Evolutionary conservation across 2,888 invertebrate genomes (phyloP).

Genomic region (Theretra japonica): DNA sequence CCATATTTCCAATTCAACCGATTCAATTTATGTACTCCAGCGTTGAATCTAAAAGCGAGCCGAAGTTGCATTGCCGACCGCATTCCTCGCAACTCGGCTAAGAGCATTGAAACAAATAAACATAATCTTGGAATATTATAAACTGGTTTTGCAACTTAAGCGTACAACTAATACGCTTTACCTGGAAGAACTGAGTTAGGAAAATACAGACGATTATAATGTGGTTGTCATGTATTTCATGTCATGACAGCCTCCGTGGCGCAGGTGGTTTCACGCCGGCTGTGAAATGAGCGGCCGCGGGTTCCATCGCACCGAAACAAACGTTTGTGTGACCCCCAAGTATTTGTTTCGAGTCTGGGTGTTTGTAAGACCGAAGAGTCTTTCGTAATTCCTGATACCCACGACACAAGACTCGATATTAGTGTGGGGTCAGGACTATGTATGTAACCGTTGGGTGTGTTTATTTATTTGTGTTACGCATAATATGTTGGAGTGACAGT

Average conservation of each 20-base stretch:
- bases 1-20: not conserved
- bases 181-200: conserved; percentile 17
- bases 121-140: conserved; percentile 23
- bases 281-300: no score
- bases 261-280: no score
- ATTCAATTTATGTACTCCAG: not conserved
- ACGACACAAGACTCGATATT: no score
- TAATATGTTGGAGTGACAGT: not conserved
- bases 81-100: conserved; percentile 25
- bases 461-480: not conserved
- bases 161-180: conserved; percentile 10
- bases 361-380: no score
- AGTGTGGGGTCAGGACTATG: no score
- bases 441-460: no score
- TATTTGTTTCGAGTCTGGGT: no score
- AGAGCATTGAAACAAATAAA: conserved; percentile 26
- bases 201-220: conserved; percentile 7
- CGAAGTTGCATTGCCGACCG: conserved; percentile 22
- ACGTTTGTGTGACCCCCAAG: no score
- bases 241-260: no score
- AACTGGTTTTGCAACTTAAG: conserved; percentile 22
- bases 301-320: no score
- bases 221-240: conserved; percentile 4
- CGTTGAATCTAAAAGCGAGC: not conserved
- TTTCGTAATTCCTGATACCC: no score